A percentile compares a stretch with the other conserved stretches of the same genome.
Conservation (phyloP, 2,888 invertebrate genomes). For the Elegia similella region DNA sequence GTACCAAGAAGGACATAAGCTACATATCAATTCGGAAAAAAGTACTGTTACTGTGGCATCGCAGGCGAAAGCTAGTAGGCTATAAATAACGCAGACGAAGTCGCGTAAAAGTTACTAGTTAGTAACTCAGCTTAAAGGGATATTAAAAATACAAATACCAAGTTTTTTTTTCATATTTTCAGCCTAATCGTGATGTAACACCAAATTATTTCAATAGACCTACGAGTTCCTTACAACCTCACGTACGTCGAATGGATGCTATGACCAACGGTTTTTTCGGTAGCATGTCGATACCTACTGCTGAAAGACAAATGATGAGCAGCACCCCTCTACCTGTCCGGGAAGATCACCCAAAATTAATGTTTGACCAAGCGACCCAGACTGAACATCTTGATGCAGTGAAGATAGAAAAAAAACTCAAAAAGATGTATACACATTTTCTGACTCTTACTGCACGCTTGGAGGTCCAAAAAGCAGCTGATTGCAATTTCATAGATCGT, state of each 20-base stretch:
- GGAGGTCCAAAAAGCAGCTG: not conserved
- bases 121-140: too few species aligned
- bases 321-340: constrained; percentile 42
- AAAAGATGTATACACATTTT: constrained; percentile 5
- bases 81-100: too few species aligned
- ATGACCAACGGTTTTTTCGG: not conserved
- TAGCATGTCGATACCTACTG: not conserved
- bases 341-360: not conserved
- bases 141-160: too few species aligned
- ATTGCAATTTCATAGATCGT: not conserved
- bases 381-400: constrained; percentile 33
- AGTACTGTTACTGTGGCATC: too few species aligned
- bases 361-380: constrained; percentile 50
- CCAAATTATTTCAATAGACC: constrained; percentile 2
- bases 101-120: too few species aligned
- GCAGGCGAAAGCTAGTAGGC: too few species aligned
- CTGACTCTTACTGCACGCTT: not conserved
- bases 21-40: too few species aligned
- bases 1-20: too few species aligned
- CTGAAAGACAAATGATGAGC: constrained; percentile 33
- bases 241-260: not conserved
- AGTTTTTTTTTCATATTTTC: not conserved
- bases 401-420: constrained; percentile 3
- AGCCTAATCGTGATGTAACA: not conserved
- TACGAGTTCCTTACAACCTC: not conserved